These are phyloP conservation scores for Pyrocephalus nanus DNA, from an alignment of 2,797 vertebrate genomes.

Conservation along the genomic window DNA sequence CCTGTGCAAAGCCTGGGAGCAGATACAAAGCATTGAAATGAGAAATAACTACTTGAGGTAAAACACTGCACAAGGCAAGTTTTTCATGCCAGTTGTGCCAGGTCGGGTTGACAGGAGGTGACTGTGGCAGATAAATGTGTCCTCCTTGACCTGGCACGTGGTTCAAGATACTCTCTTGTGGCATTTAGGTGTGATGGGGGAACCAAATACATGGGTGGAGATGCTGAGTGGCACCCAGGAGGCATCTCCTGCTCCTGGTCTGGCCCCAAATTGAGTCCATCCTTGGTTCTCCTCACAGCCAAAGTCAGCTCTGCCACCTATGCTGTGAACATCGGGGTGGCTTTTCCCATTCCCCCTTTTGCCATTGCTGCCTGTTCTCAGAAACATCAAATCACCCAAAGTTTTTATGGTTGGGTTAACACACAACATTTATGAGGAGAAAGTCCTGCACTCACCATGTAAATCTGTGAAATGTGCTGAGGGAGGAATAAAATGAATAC, in stretches of 20 bases:
- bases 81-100: background rate
- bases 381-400: background rate
- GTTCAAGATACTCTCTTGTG: background rate
- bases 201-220: background rate
- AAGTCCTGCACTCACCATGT: background rate
- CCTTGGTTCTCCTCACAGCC: background rate
- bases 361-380: background rate
- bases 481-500: background rate
- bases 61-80: background rate
- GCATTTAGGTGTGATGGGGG: background rate
- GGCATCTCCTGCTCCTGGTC: background rate
- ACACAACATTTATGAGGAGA: background rate
- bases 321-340: fast-evolving
- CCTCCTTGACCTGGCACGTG: fast-evolving
- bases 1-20: background rate
- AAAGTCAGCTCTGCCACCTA: background rate
- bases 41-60: background rate
- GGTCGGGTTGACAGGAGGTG: background rate
- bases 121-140: background rate
- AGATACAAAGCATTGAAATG: background rate
- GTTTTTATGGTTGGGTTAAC: fast-evolving
- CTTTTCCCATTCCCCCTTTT: background rate
- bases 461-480: background rate
- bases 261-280: fast-evolving
- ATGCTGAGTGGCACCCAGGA: background rate